Conservation (phyloP, 2,113 vertebrate genomes). For the Neogale vison region DNA sequence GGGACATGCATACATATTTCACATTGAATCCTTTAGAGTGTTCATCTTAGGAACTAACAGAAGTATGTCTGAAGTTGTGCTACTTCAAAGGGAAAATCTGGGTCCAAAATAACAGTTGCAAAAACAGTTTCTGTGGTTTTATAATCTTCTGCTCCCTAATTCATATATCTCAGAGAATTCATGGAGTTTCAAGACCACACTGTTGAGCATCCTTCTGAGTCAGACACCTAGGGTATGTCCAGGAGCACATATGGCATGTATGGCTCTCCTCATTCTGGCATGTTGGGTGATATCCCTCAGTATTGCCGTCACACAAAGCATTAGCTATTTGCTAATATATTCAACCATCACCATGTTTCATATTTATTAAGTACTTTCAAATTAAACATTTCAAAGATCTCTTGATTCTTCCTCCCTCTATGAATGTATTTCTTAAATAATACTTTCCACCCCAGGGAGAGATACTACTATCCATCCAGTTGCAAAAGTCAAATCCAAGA, state of each 20-base stretch:
- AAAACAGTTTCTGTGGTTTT: neutral
- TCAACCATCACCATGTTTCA: neutral
- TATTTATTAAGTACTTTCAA: neutral
- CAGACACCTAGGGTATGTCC: accelerated
- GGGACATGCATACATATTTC: neutral
- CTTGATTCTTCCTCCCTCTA: neutral
- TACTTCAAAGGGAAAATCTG: neutral
- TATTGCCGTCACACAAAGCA: neutral
- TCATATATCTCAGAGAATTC: neutral
- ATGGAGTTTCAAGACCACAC: neutral
- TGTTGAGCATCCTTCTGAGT: accelerated
- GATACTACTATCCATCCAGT: neutral
- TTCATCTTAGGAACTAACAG: neutral
- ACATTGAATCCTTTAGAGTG: neutral
- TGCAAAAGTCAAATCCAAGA: neutral
- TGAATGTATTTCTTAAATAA: neutral
- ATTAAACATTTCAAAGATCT: neutral
- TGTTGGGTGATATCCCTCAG: neutral
- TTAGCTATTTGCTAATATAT: neutral
- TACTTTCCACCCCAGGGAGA: neutral
- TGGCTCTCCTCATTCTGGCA: neutral
- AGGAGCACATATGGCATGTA: neutral
- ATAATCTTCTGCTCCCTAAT: neutral
- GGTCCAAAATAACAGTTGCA: neutral
- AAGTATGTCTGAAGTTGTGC: neutral